Evolutionary conservation across 2,113 vertebrate species (phyloP).

Genomic region (Cryptoleucopteryx plumbea): DNA sequence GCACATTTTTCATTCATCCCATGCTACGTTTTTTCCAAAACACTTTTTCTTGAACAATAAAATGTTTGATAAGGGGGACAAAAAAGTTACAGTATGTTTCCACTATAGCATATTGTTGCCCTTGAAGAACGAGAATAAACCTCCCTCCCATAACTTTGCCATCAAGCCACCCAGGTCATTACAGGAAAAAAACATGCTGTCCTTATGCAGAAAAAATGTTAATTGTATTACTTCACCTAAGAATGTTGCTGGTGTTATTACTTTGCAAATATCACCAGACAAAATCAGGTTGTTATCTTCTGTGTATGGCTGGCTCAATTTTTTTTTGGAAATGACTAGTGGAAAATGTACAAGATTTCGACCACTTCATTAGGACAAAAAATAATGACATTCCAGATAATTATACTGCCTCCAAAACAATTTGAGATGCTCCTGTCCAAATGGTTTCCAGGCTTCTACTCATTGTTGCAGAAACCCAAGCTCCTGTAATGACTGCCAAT

Average conservation of each 20-base stretch:
- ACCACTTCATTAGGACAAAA: neutral
- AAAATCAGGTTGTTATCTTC: neutral
- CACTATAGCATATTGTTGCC: neutral
- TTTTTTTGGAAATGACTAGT: neutral
- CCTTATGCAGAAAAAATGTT: neutral
- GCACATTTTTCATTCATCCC: neutral
- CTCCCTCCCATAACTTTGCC: neutral
- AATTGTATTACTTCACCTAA: neutral
- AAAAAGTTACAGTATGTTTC: neutral
- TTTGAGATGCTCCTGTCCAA: neutral
- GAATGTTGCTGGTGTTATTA: neutral
- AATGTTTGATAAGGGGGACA: neutral
- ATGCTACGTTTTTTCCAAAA: neutral
- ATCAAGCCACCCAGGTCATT: neutral
- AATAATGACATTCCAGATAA: neutral
- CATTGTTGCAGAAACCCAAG: neutral
- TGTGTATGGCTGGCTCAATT: neutral
- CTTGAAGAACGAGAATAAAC: conserved; percentile 7
- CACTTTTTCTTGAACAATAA: conserved; percentile 18
- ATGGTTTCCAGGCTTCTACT: neutral
- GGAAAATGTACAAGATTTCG: neutral
- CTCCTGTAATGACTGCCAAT: neutral
- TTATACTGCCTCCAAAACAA: neutral
- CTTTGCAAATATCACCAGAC: neutral
- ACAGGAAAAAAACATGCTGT: neutral